Evolutionary conservation across 2,113 vertebrate species (phyloP), one percentile per base, ranked within the genome.

Genomic region (Coryphaenoides rupestris): DNA sequence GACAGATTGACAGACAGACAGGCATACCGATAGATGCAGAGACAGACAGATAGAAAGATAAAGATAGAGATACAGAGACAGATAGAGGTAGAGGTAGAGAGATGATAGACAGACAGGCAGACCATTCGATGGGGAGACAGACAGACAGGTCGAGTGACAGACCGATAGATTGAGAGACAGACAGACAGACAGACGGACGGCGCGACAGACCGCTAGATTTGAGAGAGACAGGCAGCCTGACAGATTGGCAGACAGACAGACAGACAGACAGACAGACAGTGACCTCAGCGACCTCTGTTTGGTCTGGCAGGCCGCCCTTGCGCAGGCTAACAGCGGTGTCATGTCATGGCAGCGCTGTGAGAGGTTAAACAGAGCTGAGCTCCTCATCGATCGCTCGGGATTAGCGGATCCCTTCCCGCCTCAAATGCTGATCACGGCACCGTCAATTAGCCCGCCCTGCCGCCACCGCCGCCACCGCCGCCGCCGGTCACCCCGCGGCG

Each of bases 221-320:
- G n/a, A n/a, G n/a, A n/a, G n/a, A 50, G 50, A 54, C 52, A 54
- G 19, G 19, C 6, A 53, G 49, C 5, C 49, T 4, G 49, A 13
- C 49, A n/a, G n/a, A n/a, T n/a, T n/a, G n/a, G 5, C 49, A 16
- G 33, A 40, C 33, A 10, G 33, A 40, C 13, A 40, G 33, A 40
- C 65, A 62, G 33, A 40, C 47, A 17, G 47, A 50, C 17, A 50
- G 47, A 50, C 17, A 50, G 47, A n/a, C n/a, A 50, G 1, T 73
- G 63, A 74, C 68, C 66, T 65, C 54, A 53, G 55, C 60, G 57
- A 58, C 58, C 63, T 61, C 61, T 52, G 49, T 75, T 59, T 22
- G 63, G 74, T 24, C 55, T 22, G 52, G 65, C 65, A 40, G 63
- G 60, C 66, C 50, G 19, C 4, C 16, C 1, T 22, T 46, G 13